These are phyloP conservation scores for Damaliscus lunatus DNA, from an alignment of 2,113 vertebrate genomes.

Conservation along the genomic window DNA sequence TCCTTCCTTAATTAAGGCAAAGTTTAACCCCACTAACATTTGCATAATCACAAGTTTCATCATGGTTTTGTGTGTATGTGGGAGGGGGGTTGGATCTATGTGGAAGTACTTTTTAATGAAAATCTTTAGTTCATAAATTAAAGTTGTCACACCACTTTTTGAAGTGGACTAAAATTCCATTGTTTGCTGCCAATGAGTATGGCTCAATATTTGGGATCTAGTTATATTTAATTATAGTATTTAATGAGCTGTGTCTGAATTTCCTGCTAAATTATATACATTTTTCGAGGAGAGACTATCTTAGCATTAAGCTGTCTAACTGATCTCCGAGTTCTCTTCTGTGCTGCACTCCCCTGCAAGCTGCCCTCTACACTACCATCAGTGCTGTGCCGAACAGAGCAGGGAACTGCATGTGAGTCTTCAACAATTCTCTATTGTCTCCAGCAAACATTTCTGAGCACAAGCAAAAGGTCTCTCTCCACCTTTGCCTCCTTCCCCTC, in stretches of 20 bases:
- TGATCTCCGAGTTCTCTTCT: background rate
- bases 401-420: background rate
- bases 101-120: background rate
- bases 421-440: rapidly evolving
- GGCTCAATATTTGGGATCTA: background rate
- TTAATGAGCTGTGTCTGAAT: background rate
- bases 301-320: background rate
- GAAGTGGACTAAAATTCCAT: background rate
- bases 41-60: background rate
- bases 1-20: background rate
- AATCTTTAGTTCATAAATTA: background rate
- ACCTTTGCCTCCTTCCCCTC: background rate
- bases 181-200: background rate
- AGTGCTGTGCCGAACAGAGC: no score
- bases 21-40: background rate
- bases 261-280: background rate
- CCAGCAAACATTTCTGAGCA: background rate
- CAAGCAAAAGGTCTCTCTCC: background rate
- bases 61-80: background rate
- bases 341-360: rapidly evolving
- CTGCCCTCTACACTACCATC: background rate
- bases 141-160: background rate
- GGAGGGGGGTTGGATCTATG: background rate
- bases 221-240: background rate
- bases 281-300: background rate